Base-by-base conservation (phyloP, 2,797 vertebrate species). In the Toxotes lorentzi region DNA sequence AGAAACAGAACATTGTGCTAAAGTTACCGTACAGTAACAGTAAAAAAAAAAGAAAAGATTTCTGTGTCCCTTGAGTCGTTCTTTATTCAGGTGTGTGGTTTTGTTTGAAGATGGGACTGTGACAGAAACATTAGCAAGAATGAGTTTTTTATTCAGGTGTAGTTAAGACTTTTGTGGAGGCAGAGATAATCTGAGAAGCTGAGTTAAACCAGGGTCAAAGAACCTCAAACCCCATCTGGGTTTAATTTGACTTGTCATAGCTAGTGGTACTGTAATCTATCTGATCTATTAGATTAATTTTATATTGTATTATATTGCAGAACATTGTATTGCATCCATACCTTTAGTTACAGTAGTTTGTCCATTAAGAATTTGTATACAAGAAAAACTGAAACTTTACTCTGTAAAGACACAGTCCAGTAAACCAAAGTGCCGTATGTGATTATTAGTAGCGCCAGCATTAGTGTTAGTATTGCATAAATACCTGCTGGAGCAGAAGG, bases 401-500 rank as follows among this genome's bases (percentile, higher is more conserved):
- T 47, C 13, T 48, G 38, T 40, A 23, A 5, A 4, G 13, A 17
- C 59, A 7, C 14, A 30, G 17, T 19, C 8, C 34, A 59, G 51
- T 58, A 24, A 45, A 30, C 23, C 54, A 54, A 19, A 13, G 6
- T 50, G 27, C 30, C 14, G 16, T 60, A n/a, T 7, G 13, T 9
- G n/a, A 10, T n/a, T 14, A 38, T 7, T 9, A 27, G 1, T 21
- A 61, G 2, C 35, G 13, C 21, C 5, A 59, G 10, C 27, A n/a
- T 24, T 24, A 4, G 35, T 23, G 21, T 47, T 34, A 17, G n/a
- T 30, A 17, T 21, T 53, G 16, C 13, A 32, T 30, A 2, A 41
- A 93, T 97, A 99, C 97, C 97, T 98, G 97, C 92, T 98, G 97
- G 78, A 98, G 92, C 92, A 98, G 95, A 75, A 98, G 95, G 1